Evolutionary conservation across 2,888 invertebrate species (phyloP).

Genomic region (Mechanitis messenoides): DNA sequence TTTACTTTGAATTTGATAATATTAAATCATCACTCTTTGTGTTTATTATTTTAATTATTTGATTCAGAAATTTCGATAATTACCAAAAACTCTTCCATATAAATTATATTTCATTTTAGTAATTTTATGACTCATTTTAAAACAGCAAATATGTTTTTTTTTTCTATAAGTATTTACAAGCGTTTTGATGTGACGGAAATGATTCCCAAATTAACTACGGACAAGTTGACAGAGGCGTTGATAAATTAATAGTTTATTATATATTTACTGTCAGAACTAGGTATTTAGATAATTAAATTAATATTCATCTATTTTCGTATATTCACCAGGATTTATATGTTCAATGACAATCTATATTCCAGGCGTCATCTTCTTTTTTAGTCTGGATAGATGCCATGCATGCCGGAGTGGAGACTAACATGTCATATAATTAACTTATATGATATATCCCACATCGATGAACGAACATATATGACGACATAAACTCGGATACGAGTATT

Average conservation of each 20-base stretch:
- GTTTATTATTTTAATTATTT: no score
- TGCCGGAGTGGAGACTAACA: slow-evolving; percentile 13
- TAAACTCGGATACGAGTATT: no score
- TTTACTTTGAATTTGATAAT: no score
- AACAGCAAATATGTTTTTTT: slow-evolving; percentile 24
- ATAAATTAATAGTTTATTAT: neutral
- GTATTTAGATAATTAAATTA: neutral
- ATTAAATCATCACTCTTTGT: no score
- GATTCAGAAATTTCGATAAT: no score
- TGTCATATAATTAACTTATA: slow-evolving; percentile 7
- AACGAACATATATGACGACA: neutral
- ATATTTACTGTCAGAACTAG: neutral
- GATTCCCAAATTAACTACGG: neutral
- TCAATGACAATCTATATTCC: slow-evolving; percentile 19
- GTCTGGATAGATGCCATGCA: slow-evolving; percentile 20
- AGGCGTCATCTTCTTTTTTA: slow-evolving; percentile 15
- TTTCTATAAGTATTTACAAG: neutral
- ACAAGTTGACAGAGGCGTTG: neutral
- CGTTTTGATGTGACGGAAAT: slow-evolving; percentile 4
- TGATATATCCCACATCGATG: slow-evolving; percentile 27
- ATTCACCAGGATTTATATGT: slow-evolving; percentile 10
- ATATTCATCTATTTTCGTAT: slow-evolving; percentile 10
- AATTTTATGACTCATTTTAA: slow-evolving; percentile 11
- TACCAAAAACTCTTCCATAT: no score
- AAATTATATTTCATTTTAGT: neutral